Percentiles rank a stretch among this genome's conserved stretches.
Conservation (phyloP, 2,888 invertebrate species). For the Ectropis crepuscularia region DNA sequence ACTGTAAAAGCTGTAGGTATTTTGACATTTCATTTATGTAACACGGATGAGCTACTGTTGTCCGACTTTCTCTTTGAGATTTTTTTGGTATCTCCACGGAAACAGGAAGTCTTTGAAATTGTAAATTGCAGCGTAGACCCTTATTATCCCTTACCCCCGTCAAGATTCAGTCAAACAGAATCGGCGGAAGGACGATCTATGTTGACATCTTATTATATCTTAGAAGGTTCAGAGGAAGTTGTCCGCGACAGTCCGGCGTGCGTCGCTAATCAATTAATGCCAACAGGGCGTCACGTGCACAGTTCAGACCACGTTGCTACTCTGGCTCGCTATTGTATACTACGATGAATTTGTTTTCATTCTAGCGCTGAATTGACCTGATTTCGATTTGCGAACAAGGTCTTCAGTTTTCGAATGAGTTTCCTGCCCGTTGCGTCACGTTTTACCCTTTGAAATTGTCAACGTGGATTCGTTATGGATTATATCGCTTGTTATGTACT, state of each 20-base stretch:
- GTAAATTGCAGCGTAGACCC: background rate
- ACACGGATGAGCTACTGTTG: too few relatives aligned
- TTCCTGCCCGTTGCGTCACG: background rate
- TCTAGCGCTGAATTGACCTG: conserved; percentile 23
- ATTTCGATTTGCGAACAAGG: conserved; percentile 17
- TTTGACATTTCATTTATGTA: background rate
- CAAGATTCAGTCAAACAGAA: conserved; percentile 1
- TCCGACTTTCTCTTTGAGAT: too few relatives aligned
- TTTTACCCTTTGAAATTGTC: too few relatives aligned
- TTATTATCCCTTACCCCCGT: background rate
- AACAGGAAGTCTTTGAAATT: background rate
- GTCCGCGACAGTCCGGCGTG: conserved; percentile 48
- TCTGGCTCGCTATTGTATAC: conserved; percentile 11
- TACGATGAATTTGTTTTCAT: conserved; percentile 25
- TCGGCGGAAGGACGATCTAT: conserved; percentile 4
- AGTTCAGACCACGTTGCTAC: conserved; percentile 49
- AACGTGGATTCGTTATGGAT: too few relatives aligned
- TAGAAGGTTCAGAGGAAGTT: conserved; percentile 40
- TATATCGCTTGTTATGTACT: too few relatives aligned
- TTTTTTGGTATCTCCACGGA: too few relatives aligned
- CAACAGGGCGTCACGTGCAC: conserved; percentile 59
- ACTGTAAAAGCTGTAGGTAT: background rate
- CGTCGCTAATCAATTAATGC: conserved; percentile 71
- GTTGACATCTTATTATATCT: conserved; percentile 19
- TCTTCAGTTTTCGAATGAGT: conserved; percentile 12